Base-by-base conservation (phyloP, 2,113 vertebrate species). In the Acrocephalus arundinaceus region DNA sequence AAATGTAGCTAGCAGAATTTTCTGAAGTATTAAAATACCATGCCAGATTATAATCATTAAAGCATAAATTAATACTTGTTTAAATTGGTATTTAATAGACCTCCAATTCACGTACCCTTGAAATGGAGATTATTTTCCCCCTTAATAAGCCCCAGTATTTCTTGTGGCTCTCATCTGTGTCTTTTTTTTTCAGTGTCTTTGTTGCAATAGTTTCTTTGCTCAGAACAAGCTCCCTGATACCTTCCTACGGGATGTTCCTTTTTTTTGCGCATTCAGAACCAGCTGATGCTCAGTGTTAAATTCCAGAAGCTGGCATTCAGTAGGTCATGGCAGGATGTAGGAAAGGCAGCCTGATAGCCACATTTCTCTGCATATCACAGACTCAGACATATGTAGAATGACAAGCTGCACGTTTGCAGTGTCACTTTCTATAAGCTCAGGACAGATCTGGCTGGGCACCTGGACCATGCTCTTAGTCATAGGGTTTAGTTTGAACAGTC, bases 361-460 rank as follows among this genome's bases (percentile, higher is more conserved):
- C 13, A 0, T 79, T 85, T 94, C 74, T 45, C 15, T 89, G 0
- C 18, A 1, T 9, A 3, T 20, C 52, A 17, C 45, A 39, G 35
- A 21, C 39, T 24, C 23, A 21, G 48, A 20, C 13, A 2, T 5
- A 10, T 23, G 33, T 13, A 27, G 33, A 51, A 75, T 37, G 52
- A 9, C 16, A 33, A 45, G 35, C 2, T 54, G 65, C 24, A 28
- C 18, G 62, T 78, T 63, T 63, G 52, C 66, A 21, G 48, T 51
- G 45, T 65, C 23, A 16, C 16, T 59, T 46, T 63, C 17, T 41
- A 0, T 27, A 6, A 41, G 41, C 18, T 51, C 54, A 55, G 23
- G 14, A 2, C 4, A 35, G 52, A 6, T 46, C 3, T 24, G 33
- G 13, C 19, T 2, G 2, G 52, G 15, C 4, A 0, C 28, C 51